These are phyloP conservation scores for Elmis aenea DNA, from an alignment of 2,888 invertebrate genomes.

Conservation along the genomic window DNA sequence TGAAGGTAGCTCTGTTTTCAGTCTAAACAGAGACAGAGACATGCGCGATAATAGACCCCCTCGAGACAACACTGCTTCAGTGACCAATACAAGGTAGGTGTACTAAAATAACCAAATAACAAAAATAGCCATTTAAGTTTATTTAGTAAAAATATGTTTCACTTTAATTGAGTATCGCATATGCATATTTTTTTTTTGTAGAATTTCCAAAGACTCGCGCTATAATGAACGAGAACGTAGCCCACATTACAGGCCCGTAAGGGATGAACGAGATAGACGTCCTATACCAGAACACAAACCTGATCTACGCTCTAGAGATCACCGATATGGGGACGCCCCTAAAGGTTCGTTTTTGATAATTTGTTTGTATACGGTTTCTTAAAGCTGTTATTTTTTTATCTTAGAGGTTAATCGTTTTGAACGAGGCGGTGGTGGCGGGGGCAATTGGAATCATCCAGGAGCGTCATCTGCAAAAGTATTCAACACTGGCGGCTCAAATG, in stretches of 20 bases:
- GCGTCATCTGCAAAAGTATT: slow-evolving; percentile 23
- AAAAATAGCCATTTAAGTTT: no score
- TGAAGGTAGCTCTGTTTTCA: slow-evolving; percentile 24
- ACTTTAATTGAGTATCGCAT: no score
- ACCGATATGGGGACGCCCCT: slow-evolving; percentile 43
- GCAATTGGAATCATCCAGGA: slow-evolving; percentile 24
- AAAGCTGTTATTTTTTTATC: slow-evolving; percentile 17
- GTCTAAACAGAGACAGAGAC: slow-evolving; percentile 25
- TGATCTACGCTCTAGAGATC: slow-evolving; percentile 33
- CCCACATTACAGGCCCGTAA: slow-evolving; percentile 35
- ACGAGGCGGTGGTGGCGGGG: slow-evolving; percentile 20
- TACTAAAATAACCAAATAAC: no score
- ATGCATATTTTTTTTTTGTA: slow-evolving; percentile 6
- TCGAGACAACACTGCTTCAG: slow-evolving; percentile 8
- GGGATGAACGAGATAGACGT: slow-evolving; percentile 34
- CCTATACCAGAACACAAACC: slow-evolving; percentile 28
- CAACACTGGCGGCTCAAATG: slow-evolving; percentile 12
- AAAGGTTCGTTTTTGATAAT: slow-evolving; percentile 27
- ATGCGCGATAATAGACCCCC: slow-evolving; percentile 23
- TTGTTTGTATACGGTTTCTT: slow-evolving; percentile 7
- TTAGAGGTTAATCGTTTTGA: slow-evolving; percentile 33
- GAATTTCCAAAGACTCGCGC: slow-evolving; percentile 31
- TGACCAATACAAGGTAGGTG: slow-evolving; percentile 12
- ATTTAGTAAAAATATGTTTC: no score
- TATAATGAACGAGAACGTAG: slow-evolving; percentile 35